These are phyloP conservation scores for Seison nebaliae DNA, from an alignment of 1,140 invertebrate species.

Conservation along the genomic window DNA sequence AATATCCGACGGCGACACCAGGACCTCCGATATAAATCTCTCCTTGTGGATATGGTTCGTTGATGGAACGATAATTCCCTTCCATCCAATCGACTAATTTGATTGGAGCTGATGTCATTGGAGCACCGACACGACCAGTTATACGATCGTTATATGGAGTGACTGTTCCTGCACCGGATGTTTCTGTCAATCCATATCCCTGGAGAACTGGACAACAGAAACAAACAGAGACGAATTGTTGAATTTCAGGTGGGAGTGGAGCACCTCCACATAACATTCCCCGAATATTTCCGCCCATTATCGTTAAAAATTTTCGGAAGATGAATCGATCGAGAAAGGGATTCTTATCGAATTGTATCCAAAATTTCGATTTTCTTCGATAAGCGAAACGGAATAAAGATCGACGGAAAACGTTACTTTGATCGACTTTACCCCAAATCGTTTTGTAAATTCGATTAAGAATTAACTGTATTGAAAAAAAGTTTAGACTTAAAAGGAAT, in stretches of 20 bases:
- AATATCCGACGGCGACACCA: constrained; percentile 71
- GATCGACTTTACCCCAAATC: constrained; percentile 62
- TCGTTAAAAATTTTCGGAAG: constrained; percentile 2
- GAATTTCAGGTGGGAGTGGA: constrained; percentile 73
- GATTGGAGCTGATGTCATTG: constrained; percentile 56
- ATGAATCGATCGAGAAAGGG: constrained; percentile 3
- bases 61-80: constrained; percentile 57
- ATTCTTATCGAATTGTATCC: constrained; percentile 9
- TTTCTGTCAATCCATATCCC: constrained; percentile 90
- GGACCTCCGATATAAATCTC: constrained; percentile 71
- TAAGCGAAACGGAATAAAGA: constrained; percentile 50
- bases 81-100: constrained; percentile 74
- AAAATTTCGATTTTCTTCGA: constrained; percentile 33
- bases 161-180: constrained; percentile 63
- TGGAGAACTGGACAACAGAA: constrained; percentile 64
- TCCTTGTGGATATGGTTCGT: constrained; percentile 62
- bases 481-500: background rate
- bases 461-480: constrained; percentile 41
- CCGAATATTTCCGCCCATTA: constrained; percentile 53
- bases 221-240: constrained; percentile 69
- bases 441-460: constrained; percentile 79
- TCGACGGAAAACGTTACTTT: constrained; percentile 42
- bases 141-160: constrained; percentile 46
- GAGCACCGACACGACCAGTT: constrained; percentile 59
- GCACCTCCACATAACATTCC: constrained; percentile 70